A percentile compares a stretch with the other conserved stretches of the same genome.
phyloP scores from a whole-genome alignment of 2,113 vertebrate genomes.

The Neodontobutis hainanensis region DNA sequence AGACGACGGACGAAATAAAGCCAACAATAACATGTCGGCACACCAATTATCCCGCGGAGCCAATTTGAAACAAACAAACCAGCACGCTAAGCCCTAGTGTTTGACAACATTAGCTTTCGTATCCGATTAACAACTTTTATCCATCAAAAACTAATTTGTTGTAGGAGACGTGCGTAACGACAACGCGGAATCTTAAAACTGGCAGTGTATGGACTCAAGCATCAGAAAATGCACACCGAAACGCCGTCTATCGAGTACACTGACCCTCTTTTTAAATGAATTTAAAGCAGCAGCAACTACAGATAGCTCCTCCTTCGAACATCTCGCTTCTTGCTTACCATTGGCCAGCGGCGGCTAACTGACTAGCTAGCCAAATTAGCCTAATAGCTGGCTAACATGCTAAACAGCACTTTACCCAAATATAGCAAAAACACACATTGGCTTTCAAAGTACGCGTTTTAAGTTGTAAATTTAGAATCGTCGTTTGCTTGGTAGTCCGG shows the following conservation, averaged over 20 bases:
- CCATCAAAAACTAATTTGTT: constrained; percentile 21
- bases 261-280: neutral
- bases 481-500: constrained; percentile 1
- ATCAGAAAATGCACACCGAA: neutral
- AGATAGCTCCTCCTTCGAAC: constrained; percentile 59
- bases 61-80: neutral
- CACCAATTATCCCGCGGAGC: neutral
- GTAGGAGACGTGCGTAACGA: neutral
- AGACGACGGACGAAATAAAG: neutral
- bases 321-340: constrained; percentile 53
- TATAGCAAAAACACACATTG: neutral
- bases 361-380: constrained; percentile 72
- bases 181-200: neutral
- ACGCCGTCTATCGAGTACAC: neutral
- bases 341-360: constrained; percentile 54
- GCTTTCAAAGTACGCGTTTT: accelerated
- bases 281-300: constrained; percentile 22
- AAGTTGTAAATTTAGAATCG: accelerated
- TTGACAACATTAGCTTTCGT: constrained; percentile 61
- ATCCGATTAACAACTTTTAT: constrained; percentile 32
- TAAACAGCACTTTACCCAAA: constrained; percentile 4
- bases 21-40: neutral
- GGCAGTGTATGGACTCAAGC: neutral
- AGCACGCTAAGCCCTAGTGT: constrained; percentile 25
- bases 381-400: constrained; percentile 59